These are phyloP conservation scores for Dreissena rostriformis DNA, from an alignment of 1,140 invertebrate species.

Conservation along the genomic window DNA sequence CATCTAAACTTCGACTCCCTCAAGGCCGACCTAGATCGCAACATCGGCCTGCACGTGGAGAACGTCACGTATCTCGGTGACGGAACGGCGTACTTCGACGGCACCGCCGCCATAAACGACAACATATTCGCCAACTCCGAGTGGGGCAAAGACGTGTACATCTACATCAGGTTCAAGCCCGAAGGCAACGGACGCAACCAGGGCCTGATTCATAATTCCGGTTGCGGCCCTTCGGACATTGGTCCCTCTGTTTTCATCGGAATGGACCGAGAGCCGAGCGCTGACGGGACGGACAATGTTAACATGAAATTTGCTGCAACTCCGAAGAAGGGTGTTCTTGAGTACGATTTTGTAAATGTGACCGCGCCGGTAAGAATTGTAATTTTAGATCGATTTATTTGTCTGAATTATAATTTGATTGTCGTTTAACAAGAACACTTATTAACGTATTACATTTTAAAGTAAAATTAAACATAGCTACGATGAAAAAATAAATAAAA, in stretches of 20 bases:
- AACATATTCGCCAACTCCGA: constrained; percentile 53
- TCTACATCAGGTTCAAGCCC: constrained; percentile 51
- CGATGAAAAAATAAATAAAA: too few relatives aligned
- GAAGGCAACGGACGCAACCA: constrained; percentile 33
- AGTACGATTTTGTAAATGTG: constrained; percentile 51
- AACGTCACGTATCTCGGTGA: constrained; percentile 47
- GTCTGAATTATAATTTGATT: too few relatives aligned
- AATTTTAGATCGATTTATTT: not conserved
- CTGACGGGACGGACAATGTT: constrained; percentile 9
- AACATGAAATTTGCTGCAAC: constrained; percentile 50
- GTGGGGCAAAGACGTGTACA: constrained; percentile 46
- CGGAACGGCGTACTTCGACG: constrained; percentile 53
- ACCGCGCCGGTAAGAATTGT: constrained; percentile 34
- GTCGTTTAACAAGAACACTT: too few relatives aligned
- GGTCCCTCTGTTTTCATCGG: constrained; percentile 54
- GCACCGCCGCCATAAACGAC: constrained; percentile 25
- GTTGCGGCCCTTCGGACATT: constrained; percentile 50
- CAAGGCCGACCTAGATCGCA: constrained; percentile 10
- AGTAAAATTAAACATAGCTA: too few relatives aligned
- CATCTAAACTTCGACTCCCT: constrained; percentile 35
- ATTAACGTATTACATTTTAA: too few relatives aligned
- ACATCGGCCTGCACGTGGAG: constrained; percentile 31
- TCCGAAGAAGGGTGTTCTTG: constrained; percentile 8
- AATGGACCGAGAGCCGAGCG: not conserved
- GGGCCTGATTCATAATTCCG: constrained; percentile 49